Conservation (phyloP, 2,113 vertebrate genomes). For the Urocynchramus pylzowi region DNA sequence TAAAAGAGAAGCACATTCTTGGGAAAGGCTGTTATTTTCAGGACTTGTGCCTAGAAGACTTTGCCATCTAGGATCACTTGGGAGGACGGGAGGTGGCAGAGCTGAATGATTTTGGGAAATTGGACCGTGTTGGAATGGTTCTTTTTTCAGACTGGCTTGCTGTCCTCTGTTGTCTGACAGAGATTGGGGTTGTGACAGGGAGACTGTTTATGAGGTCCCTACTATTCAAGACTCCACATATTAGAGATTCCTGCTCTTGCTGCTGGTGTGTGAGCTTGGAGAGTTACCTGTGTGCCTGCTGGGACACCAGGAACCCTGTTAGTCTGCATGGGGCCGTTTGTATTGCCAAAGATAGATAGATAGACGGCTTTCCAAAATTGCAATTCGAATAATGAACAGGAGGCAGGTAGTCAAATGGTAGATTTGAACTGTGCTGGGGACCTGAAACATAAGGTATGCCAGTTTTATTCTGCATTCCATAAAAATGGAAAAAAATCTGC, state of each 20-base stretch:
- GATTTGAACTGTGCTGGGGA: background rate
- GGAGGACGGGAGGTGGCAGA: background rate
- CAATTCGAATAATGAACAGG: background rate
- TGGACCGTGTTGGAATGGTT: background rate
- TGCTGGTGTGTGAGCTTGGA: background rate
- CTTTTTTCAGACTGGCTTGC: background rate
- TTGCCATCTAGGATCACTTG: background rate
- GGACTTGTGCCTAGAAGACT: background rate
- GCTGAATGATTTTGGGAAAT: background rate
- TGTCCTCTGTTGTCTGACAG: background rate
- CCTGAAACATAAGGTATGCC: background rate
- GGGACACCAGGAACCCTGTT: background rate
- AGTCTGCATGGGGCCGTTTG: background rate
- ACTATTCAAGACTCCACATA: background rate
- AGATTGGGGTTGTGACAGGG: background rate
- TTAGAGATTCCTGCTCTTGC: background rate
- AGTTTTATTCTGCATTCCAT: background rate
- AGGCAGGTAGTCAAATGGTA: background rate
- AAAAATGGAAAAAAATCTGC: background rate
- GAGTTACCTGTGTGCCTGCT: background rate
- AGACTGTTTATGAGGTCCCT: background rate
- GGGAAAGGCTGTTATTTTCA: background rate
- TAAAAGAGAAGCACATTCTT: background rate
- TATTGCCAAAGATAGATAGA: background rate
- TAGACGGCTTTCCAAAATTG: background rate